Evolutionary conservation across 2,797 vertebrate genomes (phyloP).

Genomic region (Emydoidea blandingii): DNA sequence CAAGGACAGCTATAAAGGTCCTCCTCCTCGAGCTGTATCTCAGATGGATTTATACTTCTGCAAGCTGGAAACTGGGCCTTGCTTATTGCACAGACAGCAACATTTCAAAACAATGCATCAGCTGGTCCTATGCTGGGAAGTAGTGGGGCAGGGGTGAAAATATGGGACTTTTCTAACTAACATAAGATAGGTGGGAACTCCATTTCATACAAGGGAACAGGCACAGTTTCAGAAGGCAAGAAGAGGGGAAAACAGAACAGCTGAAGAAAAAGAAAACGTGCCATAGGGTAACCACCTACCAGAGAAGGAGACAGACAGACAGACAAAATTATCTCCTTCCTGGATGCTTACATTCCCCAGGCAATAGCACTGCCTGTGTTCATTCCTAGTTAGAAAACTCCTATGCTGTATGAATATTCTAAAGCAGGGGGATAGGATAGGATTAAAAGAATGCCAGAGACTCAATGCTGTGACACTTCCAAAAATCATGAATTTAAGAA

Average conservation of each 20-base stretch:
- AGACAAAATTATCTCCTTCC: neutral
- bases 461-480: neutral
- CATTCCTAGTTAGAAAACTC: neutral
- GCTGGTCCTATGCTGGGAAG: neutral
- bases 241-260: neutral
- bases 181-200: too few relatives aligned
- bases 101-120: neutral
- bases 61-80: neutral
- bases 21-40: neutral
- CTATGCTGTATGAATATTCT: neutral
- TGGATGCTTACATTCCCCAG: neutral
- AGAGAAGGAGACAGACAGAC: neutral
- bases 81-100: neutral
- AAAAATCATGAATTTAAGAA: neutral
- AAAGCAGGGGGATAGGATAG: neutral
- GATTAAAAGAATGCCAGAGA: neutral
- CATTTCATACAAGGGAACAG: neutral
- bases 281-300: neutral
- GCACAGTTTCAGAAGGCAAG: neutral
- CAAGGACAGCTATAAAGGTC: neutral
- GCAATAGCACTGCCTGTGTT: neutral
- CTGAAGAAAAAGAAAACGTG: neutral
- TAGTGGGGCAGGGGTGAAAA: neutral
- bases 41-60: rapidly evolving
- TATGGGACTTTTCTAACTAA: neutral